Conservation (phyloP, 2,113 vertebrate species). For the Oryzias javanicus region DNA sequence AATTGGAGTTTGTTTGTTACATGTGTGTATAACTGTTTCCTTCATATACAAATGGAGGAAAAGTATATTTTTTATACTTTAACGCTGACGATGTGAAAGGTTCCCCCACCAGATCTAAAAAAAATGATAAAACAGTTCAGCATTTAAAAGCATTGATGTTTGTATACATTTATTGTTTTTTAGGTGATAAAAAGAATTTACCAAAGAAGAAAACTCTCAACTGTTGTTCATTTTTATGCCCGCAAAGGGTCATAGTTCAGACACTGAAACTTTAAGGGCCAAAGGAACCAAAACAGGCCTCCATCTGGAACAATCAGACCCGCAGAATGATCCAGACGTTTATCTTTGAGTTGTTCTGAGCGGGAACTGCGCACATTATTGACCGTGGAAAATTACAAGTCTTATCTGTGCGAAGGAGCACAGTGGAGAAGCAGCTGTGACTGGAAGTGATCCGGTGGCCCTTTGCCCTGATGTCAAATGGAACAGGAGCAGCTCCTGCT, state of each 20-base stretch:
- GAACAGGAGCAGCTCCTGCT: slow-evolving; percentile 13
- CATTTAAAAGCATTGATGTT: too few species aligned
- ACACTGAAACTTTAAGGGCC: slow-evolving; percentile 1
- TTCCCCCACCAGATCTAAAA: too few species aligned
- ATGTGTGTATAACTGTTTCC: too few species aligned
- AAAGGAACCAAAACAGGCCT: background rate
- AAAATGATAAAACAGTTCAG: too few species aligned
- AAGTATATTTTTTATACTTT: too few species aligned
- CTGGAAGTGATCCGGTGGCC: slow-evolving; percentile 33
- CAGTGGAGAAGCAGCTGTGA: slow-evolving; percentile 25
- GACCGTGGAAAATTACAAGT: slow-evolving; percentile 41
- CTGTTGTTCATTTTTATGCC: slow-evolving; percentile 15
- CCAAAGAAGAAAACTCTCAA: background rate
- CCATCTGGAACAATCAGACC: background rate
- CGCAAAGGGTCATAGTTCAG: slow-evolving; percentile 60
- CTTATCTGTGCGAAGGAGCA: slow-evolving; percentile 26
- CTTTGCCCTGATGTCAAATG: slow-evolving; percentile 14
- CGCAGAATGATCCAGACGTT: background rate
- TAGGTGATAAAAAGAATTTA: too few species aligned
- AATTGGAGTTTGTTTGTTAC: background rate
- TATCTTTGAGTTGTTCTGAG: background rate
- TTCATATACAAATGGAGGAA: too few species aligned
- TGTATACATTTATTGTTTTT: too few species aligned
- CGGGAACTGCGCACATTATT: background rate
- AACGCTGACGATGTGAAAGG: too few species aligned